These are phyloP conservation scores for Arenaria interpres DNA, from an alignment of 2,113 vertebrate genomes.

Conservation along the genomic window DNA sequence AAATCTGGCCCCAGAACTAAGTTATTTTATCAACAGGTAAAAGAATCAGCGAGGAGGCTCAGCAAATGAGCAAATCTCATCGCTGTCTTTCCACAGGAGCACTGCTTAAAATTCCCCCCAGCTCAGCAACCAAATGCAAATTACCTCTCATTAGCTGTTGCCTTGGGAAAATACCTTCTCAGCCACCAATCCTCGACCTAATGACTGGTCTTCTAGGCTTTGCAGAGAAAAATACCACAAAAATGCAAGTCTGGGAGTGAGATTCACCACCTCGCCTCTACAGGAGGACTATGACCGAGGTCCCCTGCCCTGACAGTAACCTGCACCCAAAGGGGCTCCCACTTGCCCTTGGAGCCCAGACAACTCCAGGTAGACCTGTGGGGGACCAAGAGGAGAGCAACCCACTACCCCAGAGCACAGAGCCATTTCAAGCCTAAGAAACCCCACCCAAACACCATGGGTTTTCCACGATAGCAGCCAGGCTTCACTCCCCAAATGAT, in stretches of 20 bases:
- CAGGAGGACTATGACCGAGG: too few species aligned
- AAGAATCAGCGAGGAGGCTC: not conserved
- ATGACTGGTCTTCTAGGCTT: not conserved
- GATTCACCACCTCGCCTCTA: not conserved
- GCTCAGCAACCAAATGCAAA: not conserved
- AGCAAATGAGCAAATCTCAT: not conserved
- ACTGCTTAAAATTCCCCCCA: not conserved
- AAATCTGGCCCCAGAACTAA: not conserved
- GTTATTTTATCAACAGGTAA: not conserved
- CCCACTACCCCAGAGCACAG: rapidly evolving
- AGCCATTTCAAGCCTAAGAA: not conserved
- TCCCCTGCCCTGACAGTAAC: too few species aligned
- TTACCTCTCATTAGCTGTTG: not conserved
- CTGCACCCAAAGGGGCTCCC: not conserved
- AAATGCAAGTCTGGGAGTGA: not conserved
- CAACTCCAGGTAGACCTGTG: rapidly evolving
- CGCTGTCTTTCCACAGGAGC: not conserved
- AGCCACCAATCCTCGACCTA: not conserved
- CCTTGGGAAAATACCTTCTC: not conserved
- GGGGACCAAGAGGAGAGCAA: not conserved
- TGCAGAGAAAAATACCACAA: not conserved
- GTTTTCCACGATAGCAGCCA: not conserved
- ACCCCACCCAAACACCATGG: not conserved
- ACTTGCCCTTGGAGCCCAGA: not conserved
- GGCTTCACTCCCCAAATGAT: not conserved